phyloP scores from a whole-genome alignment of 2,113 vertebrate genomes.

The Cebidichthys violaceus region DNA sequence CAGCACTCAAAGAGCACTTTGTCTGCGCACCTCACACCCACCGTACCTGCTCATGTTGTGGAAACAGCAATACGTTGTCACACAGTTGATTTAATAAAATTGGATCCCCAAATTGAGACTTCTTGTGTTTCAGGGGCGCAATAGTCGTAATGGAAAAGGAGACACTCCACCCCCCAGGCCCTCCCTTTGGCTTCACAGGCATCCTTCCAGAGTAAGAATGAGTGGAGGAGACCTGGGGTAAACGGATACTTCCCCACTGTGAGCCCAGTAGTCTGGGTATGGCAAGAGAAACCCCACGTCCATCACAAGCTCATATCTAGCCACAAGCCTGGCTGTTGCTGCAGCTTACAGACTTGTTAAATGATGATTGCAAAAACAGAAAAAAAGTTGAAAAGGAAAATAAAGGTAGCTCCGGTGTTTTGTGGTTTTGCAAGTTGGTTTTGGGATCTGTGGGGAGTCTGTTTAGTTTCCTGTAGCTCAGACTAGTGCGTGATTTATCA shows the following conservation, averaged over 20 bases:
- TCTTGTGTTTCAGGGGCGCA: constrained; percentile 80
- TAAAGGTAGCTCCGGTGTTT: constrained; percentile 47
- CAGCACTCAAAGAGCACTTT: constrained; percentile 88
- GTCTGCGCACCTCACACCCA: constrained; percentile 78
- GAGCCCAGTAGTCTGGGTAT: constrained; percentile 64
- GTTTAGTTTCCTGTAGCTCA: constrained; percentile 38
- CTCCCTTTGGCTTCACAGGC: constrained; percentile 63
- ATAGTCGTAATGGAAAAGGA: constrained; percentile 87
- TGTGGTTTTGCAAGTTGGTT: constrained; percentile 73
- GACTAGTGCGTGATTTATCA: constrained; percentile 8
- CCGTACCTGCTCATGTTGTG: constrained; percentile 84
- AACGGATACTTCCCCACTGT: constrained; percentile 74
- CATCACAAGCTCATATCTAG: constrained; percentile 55
- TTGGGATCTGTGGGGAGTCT: constrained; percentile 55
- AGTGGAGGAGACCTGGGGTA: constrained; percentile 62
- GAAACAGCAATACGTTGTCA: constrained; percentile 81
- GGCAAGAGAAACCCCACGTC: constrained; percentile 55
- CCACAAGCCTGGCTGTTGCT: constrained; percentile 38
- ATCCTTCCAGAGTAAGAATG: constrained; percentile 78
- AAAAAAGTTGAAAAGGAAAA: constrained; percentile 42
- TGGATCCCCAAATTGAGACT: constrained; percentile 84
- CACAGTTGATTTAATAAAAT: constrained; percentile 88
- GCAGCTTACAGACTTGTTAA: constrained; percentile 63
- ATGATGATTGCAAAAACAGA: constrained; percentile 74
- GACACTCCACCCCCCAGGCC: neutral